These are phyloP conservation scores for Drosophila paulistorum DNA, from an alignment of 1,140 invertebrate species.

Conservation along the genomic window DNA sequence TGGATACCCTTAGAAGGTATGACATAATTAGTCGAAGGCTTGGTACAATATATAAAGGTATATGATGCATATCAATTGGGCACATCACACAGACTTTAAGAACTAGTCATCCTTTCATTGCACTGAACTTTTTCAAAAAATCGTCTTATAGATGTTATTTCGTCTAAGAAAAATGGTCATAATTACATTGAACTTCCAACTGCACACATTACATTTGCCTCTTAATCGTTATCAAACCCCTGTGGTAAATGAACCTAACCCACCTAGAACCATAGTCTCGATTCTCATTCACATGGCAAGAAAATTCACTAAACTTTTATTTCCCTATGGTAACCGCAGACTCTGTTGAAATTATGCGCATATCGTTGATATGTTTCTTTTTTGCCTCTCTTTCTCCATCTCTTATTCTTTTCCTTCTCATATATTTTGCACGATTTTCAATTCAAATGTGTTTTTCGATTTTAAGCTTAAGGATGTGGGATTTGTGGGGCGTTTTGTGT, in stretches of 20 bases:
- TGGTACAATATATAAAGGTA: no score
- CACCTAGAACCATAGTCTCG: constrained; percentile 8
- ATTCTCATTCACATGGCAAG: constrained; percentile 23
- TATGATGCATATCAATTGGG: no score
- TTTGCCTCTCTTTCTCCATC: neutral
- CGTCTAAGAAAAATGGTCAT: neutral
- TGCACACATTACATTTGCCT: constrained; percentile 4
- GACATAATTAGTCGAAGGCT: no score
- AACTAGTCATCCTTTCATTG: no score
- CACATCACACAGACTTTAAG: no score
- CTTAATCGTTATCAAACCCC: constrained; percentile 5
- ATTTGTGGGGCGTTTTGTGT: constrained; percentile 7
- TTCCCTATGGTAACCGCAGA: constrained; percentile 52
- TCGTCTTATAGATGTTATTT: neutral
- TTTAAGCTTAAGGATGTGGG: constrained; percentile 19
- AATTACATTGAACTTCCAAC: constrained; percentile 1
- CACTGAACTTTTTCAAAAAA: no score
- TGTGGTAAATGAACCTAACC: neutral
- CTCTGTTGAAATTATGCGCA: constrained; percentile 57
- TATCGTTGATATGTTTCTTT: constrained; percentile 56
- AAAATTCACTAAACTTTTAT: constrained; percentile 48
- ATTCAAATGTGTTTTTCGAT: constrained; percentile 70
- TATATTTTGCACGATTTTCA: constrained; percentile 63
- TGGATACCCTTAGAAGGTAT: neutral
- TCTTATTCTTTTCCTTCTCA: neutral